phyloP scores from a whole-genome alignment of 1,140 invertebrate species.

The Zaprionus vittiger region DNA sequence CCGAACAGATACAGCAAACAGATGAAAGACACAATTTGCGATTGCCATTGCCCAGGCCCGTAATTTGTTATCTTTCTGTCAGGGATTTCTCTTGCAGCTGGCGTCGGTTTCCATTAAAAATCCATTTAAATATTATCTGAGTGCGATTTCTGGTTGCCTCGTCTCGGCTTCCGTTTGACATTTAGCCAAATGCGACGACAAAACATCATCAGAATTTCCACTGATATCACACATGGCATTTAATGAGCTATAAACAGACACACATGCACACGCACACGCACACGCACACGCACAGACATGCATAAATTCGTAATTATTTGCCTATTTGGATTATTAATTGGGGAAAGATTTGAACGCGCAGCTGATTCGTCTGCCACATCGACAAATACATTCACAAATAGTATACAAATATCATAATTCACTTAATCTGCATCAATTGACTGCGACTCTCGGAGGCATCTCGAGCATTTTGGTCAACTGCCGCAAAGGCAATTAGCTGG shows the following conservation, averaged over 20 bases:
- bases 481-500: slow-evolving; percentile 28
- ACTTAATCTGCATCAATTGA: slow-evolving; percentile 22
- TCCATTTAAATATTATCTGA: slow-evolving; percentile 69
- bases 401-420: slow-evolving; percentile 13
- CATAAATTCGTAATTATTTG: slow-evolving; percentile 28
- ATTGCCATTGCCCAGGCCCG: slow-evolving; percentile 10
- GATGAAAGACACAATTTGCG: slow-evolving; percentile 25
- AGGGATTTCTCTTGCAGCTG: slow-evolving; percentile 36
- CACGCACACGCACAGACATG: neutral
- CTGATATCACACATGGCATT: slow-evolving; percentile 20
- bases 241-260: slow-evolving; percentile 31
- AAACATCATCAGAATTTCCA: slow-evolving; percentile 17
- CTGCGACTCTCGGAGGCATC: slow-evolving; percentile 12
- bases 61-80: slow-evolving; percentile 41
- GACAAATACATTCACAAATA: neutral
- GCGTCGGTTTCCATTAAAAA: slow-evolving; percentile 68
- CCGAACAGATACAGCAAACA: too few species aligned
- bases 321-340: slow-evolving; percentile 18
- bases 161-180: slow-evolving; percentile 54
- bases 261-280: neutral
- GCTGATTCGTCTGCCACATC: too few species aligned
- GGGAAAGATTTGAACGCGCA: neutral
- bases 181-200: slow-evolving; percentile 54
- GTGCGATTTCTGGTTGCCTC: slow-evolving; percentile 33
- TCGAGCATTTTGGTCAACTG: slow-evolving; percentile 12